Base-by-base conservation (phyloP, 2,797 vertebrate genomes). In the Clarias pachynema region DNA sequence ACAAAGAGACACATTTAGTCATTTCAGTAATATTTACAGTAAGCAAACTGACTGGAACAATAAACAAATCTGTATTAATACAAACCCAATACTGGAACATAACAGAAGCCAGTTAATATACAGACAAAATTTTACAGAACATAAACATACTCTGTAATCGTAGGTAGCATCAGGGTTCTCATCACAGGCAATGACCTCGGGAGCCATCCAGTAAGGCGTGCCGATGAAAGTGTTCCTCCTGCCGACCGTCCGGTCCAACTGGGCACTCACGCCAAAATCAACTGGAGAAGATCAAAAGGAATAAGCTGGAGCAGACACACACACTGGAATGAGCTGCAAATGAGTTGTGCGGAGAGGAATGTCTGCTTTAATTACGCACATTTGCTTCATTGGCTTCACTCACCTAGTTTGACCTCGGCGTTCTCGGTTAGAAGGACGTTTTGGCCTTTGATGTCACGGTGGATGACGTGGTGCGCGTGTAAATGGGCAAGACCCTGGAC, bases 141-240 rank as follows among this genome's bases (percentile, higher is more conserved):
- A 22, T 22, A 62, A 12, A 77, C 97, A 96, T 94, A 99, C 98
- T 91, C 98, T 92, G 93, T 99, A 99, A 92, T 99, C 98, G 2
- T 99, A 99, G 0, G 98, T 99, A 74, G 98, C 98, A 79, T 99
- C 98, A 7, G 86, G 86, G 74, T 87, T 87, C 69, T 87, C 86
- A 1, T 87, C 86, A 0, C 86, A 87, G 79, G 86, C 86, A 31
- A 87, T 87, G 80, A 87, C 86, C 80, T 87, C 86, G 6, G 86
- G 29, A 96, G 98, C 97, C 98, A 99, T 99, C 98, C 98, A 99
- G 74, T 99, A 99, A 0, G 97, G 98, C 10, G 98, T 99, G 88
- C 98, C 98, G 78, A 99, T 99, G 90, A 99, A 99, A 4, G 98
- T 99, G 91, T 99, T 99, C 87, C 98, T 97, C 89, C 98, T 94